Evolutionary conservation across 2,888 invertebrate species (phyloP).

Genomic region (Tenthredo notha): DNA sequence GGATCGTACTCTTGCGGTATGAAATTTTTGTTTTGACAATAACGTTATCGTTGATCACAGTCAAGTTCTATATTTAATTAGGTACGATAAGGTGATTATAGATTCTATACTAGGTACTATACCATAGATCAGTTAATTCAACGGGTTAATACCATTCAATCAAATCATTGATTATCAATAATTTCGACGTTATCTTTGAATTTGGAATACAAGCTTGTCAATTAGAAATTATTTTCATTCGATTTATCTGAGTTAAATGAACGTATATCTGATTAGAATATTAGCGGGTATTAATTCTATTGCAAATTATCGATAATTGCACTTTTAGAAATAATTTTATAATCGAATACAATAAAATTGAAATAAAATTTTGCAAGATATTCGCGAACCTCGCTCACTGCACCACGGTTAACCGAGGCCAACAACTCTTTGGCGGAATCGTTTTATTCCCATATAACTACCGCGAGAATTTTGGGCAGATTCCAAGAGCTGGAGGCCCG

Average conservation of each 20-base stretch:
- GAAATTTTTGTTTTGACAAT: neutral
- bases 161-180: neutral
- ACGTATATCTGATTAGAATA: too few species aligned
- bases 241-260: neutral
- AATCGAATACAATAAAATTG: neutral
- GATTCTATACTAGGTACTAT: neutral
- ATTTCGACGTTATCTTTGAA: neutral
- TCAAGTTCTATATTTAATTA: neutral
- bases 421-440: conserved; percentile 29
- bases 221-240: neutral
- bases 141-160: neutral
- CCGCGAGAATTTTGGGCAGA: conserved; percentile 68
- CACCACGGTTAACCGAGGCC: neutral
- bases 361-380: neutral
- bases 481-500: conserved; percentile 70
- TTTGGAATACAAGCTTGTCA: neutral
- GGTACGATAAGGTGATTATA: neutral
- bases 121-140: neutral
- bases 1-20: neutral
- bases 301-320: neutral
- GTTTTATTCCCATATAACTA: neutral
- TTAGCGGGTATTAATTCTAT: too few species aligned
- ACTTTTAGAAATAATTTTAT: neutral
- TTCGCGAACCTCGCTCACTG: neutral
- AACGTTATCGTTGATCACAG: neutral